phyloP scores from a whole-genome alignment of 1,140 invertebrate species.

The Limonius californicus region DNA sequence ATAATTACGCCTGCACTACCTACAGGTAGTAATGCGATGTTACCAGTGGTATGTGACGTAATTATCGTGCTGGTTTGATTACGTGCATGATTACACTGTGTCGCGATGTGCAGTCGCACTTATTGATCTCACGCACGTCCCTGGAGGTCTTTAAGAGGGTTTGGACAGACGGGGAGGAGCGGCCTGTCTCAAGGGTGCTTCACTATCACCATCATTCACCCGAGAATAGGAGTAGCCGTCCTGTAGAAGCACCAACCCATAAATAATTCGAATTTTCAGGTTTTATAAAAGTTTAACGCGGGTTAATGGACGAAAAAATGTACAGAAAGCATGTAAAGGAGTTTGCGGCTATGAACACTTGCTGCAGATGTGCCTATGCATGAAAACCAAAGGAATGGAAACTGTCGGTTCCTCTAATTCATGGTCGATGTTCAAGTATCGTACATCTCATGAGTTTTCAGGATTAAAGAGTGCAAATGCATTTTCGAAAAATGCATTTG shows the following conservation, averaged over 20 bases:
- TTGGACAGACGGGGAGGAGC: slow-evolving; percentile 20
- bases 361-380: too few relatives aligned
- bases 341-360: too few relatives aligned
- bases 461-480: too few relatives aligned
- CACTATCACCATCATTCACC: slow-evolving; percentile 23
- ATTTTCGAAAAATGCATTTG: too few relatives aligned
- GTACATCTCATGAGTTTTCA: too few relatives aligned
- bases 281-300: not conserved
- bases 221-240: slow-evolving; percentile 19
- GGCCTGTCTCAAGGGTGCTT: slow-evolving; percentile 19
- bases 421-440: too few relatives aligned
- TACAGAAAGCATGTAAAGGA: not conserved
- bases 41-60: too few relatives aligned
- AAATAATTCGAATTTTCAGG: not conserved
- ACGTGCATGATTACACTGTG: slow-evolving; percentile 14
- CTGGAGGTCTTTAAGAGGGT: slow-evolving; percentile 20
- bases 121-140: slow-evolving; percentile 24
- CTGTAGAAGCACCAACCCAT: slow-evolving; percentile 3
- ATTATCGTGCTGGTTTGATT: not conserved
- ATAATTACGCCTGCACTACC: not conserved
- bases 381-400: too few relatives aligned
- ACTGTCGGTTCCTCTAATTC: too few relatives aligned
- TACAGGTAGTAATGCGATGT: too few relatives aligned
- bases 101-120: slow-evolving; percentile 14
- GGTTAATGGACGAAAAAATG: not conserved